Evolutionary conservation across 2,797 vertebrate species (phyloP).

Genomic region (Paguma larvata): DNA sequence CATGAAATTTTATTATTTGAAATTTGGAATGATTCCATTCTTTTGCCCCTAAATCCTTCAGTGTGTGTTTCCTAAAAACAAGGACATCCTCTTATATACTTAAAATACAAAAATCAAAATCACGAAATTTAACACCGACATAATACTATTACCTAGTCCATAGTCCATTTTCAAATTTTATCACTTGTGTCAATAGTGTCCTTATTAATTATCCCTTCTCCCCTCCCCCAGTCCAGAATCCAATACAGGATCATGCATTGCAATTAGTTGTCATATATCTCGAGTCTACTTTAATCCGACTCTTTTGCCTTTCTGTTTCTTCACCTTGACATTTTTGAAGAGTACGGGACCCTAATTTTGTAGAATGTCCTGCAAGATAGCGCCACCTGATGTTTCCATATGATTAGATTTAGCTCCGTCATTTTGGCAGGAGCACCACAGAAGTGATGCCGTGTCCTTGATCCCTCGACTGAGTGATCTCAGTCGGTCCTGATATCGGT

Average conservation of each 20-base stretch:
- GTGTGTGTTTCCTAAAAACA: background rate
- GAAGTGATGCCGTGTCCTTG: background rate
- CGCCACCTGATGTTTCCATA: background rate
- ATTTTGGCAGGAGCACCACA: background rate
- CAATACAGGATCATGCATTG: background rate
- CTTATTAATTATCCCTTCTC: background rate
- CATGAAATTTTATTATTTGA: background rate
- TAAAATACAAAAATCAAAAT: background rate
- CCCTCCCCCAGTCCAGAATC: too few relatives aligned
- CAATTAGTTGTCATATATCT: background rate
- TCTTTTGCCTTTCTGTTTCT: background rate
- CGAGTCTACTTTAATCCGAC: background rate
- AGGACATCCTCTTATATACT: background rate
- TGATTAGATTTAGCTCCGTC: background rate
- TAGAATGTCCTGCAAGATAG: background rate
- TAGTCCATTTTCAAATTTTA: background rate
- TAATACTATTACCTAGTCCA: background rate
- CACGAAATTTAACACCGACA: background rate
- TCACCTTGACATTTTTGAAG: slow-evolving; percentile 28
- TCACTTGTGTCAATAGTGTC: background rate
- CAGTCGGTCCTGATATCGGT: background rate
- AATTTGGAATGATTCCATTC: background rate
- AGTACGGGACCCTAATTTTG: background rate
- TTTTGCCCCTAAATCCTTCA: background rate
- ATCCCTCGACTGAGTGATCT: background rate